These are phyloP conservation scores for Sapajus apella DNA, from an alignment of 2,113 vertebrate species.

Conservation along the genomic window DNA sequence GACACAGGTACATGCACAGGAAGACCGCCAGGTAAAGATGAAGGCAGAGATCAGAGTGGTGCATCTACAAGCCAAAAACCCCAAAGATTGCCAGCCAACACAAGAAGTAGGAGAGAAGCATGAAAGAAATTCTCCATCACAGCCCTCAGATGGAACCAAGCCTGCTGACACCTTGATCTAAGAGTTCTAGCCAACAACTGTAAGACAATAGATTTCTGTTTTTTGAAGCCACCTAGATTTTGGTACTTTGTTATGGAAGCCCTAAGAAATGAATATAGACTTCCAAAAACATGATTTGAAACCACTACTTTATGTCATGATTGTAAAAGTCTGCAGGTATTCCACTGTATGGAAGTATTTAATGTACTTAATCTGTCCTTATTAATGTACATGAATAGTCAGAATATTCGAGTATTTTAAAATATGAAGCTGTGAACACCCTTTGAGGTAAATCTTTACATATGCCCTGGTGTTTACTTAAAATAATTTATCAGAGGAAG, in stretches of 20 bases:
- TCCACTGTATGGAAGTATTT: background rate
- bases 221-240: background rate
- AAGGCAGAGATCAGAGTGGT: background rate
- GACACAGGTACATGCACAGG: background rate
- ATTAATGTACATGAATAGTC: background rate
- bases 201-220: background rate
- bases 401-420: background rate
- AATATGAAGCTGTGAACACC: background rate
- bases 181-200: background rate
- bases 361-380: background rate
- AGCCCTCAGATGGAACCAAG: background rate
- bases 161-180: background rate
- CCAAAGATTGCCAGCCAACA: background rate
- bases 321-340: background rate
- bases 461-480: background rate
- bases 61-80: background rate
- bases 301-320: background rate
- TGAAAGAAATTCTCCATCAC: background rate
- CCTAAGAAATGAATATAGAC: background rate
- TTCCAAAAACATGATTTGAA: background rate
- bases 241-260: background rate
- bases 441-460: slow-evolving; percentile 31
- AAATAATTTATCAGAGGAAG: slow-evolving; percentile 21
- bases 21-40: background rate
- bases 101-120: background rate